A percentile compares a stretch with the other conserved stretches of the same genome.
Evolutionary conservation across 1,140 invertebrate genomes (phyloP).

Genomic region (Aleiodes sp.): DNA sequence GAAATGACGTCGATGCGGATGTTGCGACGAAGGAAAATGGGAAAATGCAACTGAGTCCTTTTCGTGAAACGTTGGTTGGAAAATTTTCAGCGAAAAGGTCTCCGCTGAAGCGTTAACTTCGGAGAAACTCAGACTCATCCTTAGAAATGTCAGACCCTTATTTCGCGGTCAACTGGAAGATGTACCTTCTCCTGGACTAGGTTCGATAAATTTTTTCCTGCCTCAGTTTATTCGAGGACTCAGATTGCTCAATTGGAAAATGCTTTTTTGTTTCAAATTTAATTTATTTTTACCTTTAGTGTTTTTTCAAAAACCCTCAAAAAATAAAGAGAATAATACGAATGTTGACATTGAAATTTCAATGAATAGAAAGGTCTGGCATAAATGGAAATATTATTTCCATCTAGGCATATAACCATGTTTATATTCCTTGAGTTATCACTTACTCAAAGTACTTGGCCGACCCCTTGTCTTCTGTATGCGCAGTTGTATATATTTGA

Average conservation of each 20-base stretch:
- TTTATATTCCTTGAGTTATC: background rate
- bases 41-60: conserved; percentile 5
- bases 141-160: background rate
- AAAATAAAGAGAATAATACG: no score
- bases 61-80: background rate
- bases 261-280: no score
- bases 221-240: background rate
- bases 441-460: conserved; percentile 4
- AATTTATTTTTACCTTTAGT: no score
- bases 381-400: background rate
- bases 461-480: background rate
- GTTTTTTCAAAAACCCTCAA: no score
- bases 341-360: no score
- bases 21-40: no score
- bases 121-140: background rate
- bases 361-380: background rate
- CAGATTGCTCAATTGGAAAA: no score
- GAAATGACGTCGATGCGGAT: background rate
- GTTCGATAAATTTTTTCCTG: background rate
- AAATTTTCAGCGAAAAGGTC: no score
- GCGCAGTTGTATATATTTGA: background rate
- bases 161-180: background rate
- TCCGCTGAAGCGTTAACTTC: background rate
- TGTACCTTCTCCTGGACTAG: background rate
- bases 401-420: background rate